Percentiles rank a stretch among this genome's conserved stretches.
These are phyloP conservation scores for Athene cunicularia DNA, from an alignment of 2,113 vertebrate genomes.

Conservation along the genomic window DNA sequence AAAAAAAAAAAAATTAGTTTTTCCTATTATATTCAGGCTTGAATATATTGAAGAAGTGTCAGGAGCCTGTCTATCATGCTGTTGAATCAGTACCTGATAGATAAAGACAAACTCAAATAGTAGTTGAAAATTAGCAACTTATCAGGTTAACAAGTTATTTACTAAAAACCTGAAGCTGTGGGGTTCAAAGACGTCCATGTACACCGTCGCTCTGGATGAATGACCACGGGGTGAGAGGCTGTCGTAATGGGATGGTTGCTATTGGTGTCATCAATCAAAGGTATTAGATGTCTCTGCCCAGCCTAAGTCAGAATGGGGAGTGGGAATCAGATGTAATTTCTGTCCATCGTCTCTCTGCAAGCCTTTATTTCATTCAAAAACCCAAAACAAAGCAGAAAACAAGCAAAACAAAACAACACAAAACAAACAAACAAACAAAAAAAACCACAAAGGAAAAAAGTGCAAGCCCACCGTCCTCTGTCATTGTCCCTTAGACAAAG, in stretches of 20 bases:
- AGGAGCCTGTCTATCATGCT: neutral
- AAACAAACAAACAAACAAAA: no score
- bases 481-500: neutral
- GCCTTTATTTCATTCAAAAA: neutral
- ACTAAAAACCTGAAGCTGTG: neutral
- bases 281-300: neutral
- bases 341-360: neutral
- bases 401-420: neutral
- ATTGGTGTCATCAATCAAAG: neutral
- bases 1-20: neutral
- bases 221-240: neutral
- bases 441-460: neutral
- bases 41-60: neutral
- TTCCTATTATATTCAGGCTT: neutral
- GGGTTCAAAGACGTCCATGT: rapidly evolving
- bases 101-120: neutral
- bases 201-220: neutral
- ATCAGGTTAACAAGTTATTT: neutral
- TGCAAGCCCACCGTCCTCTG: neutral
- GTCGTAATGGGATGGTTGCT: neutral
- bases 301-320: neutral
- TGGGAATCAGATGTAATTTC: neutral
- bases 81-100: neutral
- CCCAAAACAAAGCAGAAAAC: neutral
- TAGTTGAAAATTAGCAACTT: neutral